Evolutionary conservation across 1,140 invertebrate genomes (phyloP).

Genomic region (Drosophila yakuba): DNA sequence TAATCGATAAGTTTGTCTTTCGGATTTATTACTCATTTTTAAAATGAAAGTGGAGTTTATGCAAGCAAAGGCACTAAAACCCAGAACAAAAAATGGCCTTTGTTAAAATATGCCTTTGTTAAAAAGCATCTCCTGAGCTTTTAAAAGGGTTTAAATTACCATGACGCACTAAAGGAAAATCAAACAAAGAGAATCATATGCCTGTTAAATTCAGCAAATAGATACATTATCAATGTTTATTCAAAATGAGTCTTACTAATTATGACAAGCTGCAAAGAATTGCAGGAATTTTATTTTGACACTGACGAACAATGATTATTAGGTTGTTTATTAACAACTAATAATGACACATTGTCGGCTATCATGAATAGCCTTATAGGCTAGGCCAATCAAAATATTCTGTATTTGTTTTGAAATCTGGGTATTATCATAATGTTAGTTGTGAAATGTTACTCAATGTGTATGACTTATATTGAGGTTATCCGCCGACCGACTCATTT

Average conservation of each 20-base stretch:
- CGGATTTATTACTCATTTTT: neutral
- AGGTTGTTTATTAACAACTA: constrained; percentile 9
- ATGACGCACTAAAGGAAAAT: neutral
- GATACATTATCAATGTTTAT: neutral
- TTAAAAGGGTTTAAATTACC: neutral
- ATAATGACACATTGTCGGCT: neutral
- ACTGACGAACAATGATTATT: neutral
- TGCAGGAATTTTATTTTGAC: neutral
- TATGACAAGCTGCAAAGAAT: neutral
- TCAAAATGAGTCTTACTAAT: constrained; percentile 3
- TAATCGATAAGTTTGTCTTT: neutral
- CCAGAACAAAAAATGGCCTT: neutral
- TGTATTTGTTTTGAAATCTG: neutral
- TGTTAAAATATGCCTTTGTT: neutral
- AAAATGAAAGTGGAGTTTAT: neutral
- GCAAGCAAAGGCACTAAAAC: neutral
- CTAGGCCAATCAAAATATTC: neutral
- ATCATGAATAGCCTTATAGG: neutral
- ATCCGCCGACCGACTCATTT: constrained; percentile 6
- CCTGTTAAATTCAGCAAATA: neutral
- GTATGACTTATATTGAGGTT: constrained; percentile 1
- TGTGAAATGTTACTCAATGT: constrained; percentile 10
- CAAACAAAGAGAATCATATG: neutral
- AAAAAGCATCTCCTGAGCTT: neutral
- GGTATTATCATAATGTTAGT: neutral